Percentiles rank a stretch among this genome's conserved stretches.
These are phyloP conservation scores for Craniophora ligustri DNA, from an alignment of 2,888 invertebrate species.

Conservation along the genomic window DNA sequence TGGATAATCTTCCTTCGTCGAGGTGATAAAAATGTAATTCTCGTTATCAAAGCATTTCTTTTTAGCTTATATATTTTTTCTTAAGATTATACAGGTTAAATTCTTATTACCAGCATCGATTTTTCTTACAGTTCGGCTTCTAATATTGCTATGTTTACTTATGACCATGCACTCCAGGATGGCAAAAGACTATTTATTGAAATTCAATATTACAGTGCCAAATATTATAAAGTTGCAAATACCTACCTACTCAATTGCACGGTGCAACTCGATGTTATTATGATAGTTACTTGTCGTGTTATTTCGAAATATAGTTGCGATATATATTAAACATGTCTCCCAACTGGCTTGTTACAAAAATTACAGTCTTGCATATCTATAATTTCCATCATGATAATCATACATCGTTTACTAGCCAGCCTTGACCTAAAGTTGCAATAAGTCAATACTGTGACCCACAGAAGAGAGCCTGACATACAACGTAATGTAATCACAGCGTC, in stretches of 20 bases:
- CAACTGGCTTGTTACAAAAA: conserved; percentile 10
- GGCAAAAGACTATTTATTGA: too few species aligned
- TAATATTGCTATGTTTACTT: too few species aligned
- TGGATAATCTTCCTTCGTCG: too few species aligned
- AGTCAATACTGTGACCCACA: conserved; percentile 12
- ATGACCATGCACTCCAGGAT: too few species aligned
- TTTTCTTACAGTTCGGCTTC: too few species aligned
- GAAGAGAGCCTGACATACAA: conserved; percentile 1
- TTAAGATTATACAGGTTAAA: too few species aligned
- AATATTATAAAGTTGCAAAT: too few species aligned
- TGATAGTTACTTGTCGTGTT: neutral
- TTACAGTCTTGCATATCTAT: conserved; percentile 16
- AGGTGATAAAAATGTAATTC: too few species aligned
- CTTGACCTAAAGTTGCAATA: conserved; percentile 38
- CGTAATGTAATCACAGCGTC: neutral
- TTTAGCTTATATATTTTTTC: too few species aligned
- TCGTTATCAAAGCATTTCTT: too few species aligned
- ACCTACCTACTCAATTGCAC: too few species aligned
- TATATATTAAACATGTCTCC: neutral
- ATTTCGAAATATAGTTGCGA: neutral
- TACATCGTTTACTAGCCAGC: conserved; percentile 19
- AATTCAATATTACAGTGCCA: neutral
- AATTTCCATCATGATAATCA: conserved; percentile 25
- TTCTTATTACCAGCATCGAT: too few species aligned
- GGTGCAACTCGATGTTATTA: neutral